phyloP scores from a whole-genome alignment of 2,888 invertebrate genomes.

The Meta bourneti region DNA sequence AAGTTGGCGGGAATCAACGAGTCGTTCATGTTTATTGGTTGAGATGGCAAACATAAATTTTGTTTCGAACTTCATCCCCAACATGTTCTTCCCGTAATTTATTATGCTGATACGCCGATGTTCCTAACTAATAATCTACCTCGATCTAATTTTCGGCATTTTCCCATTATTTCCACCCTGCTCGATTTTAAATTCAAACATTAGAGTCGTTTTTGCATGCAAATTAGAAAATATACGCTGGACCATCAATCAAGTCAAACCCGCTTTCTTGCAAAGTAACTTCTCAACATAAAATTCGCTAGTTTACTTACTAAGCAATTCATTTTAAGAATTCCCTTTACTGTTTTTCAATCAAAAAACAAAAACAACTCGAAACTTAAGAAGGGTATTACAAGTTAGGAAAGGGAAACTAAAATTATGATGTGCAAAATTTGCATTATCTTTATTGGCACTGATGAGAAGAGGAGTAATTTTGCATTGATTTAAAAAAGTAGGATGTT shows the following conservation, averaged over 20 bases:
- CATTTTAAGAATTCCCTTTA: constrained; percentile 27
- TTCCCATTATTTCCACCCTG: constrained; percentile 35
- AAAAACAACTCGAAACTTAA: constrained; percentile 13
- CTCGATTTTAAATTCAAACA: constrained; percentile 31
- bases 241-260: constrained; percentile 18
- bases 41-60: constrained; percentile 8
- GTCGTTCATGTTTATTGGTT: constrained; percentile 7
- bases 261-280: constrained; percentile 1
- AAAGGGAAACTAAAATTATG: constrained; percentile 23
- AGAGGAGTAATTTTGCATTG: constrained; percentile 31
- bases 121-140: constrained; percentile 14
- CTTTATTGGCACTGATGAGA: constrained; percentile 43
- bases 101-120: not conserved
- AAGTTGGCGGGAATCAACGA: not conserved
- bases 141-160: constrained; percentile 6
- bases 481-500: constrained; percentile 26
- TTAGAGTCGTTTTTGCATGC: constrained; percentile 30
- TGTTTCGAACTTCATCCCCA: not conserved
- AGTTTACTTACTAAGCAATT: not conserved
- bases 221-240: constrained; percentile 26
- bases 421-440: constrained; percentile 39
- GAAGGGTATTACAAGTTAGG: constrained; percentile 5
- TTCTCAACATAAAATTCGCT: constrained; percentile 21
- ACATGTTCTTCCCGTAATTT: not conserved
- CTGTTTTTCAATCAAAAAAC: constrained; percentile 33